Conservation (phyloP, 2,888 invertebrate species). For the Acrobeloides nanus region DNA sequence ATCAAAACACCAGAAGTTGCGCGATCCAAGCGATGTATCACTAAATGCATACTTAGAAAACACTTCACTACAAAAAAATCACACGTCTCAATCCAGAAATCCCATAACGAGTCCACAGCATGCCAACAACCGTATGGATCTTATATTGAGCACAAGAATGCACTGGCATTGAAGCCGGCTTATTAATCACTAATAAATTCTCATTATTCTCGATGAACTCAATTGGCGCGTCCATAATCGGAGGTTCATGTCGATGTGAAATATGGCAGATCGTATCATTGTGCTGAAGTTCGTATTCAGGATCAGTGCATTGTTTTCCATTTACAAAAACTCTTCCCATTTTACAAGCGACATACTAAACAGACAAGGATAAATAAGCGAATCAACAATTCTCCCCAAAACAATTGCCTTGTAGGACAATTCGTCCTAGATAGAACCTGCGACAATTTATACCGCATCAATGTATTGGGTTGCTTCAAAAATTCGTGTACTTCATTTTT, state of each 20-base stretch:
- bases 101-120: constrained; percentile 18
- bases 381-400: too few species aligned
- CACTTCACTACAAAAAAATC: too few species aligned
- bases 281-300: too few species aligned
- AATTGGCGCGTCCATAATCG: constrained; percentile 59
- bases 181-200: constrained; percentile 80
- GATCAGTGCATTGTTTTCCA: constrained; percentile 75
- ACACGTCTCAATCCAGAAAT: constrained; percentile 20
- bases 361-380: too few species aligned
- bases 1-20: constrained; percentile 86
- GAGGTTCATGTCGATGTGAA: constrained; percentile 40
- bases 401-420: too few species aligned
- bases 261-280: too few species aligned
- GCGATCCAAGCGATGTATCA: constrained; percentile 62
- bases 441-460: too few species aligned
- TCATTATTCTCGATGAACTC: constrained; percentile 95
- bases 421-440: too few species aligned
- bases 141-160: constrained; percentile 96
- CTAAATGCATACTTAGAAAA: too few species aligned
- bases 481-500: too few species aligned
- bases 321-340: constrained; percentile 85
- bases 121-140: constrained; percentile 76
- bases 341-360: too few species aligned
- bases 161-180: constrained; percentile 47
- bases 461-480: too few species aligned